These are phyloP conservation scores for Dysdera silvatica DNA, from an alignment of 1,140 invertebrate genomes.

Conservation along the genomic window DNA sequence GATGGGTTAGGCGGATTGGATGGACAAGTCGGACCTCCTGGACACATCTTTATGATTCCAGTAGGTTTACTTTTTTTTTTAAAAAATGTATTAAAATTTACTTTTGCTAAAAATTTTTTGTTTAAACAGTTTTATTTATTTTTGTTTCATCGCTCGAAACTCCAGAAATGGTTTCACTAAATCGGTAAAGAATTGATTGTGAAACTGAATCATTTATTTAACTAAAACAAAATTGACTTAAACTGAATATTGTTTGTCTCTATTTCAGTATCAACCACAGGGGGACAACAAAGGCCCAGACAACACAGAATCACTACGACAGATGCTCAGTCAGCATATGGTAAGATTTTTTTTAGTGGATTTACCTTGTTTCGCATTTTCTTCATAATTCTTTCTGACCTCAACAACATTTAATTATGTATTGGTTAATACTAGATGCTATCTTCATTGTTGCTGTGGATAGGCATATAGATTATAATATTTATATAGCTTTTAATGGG, in stretches of 20 bases:
- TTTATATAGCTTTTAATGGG: too few relatives aligned
- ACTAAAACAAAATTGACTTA: too few relatives aligned
- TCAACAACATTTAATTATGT: too few relatives aligned
- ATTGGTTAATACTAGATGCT: too few relatives aligned
- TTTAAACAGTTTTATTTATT: not conserved
- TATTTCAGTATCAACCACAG: conserved; percentile 24
- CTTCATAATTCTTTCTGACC: not conserved
- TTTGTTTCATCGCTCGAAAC: too few relatives aligned
- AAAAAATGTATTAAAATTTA: not conserved
- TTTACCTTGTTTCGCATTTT: not conserved
- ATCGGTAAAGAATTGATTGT: too few relatives aligned
- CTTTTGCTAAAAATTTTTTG: not conserved
- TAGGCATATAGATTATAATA: too few relatives aligned
- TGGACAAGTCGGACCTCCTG: conserved; percentile 64
- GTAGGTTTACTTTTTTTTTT: conserved; percentile 50
- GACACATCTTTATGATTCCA: conserved; percentile 78
- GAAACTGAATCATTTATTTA: too few relatives aligned
- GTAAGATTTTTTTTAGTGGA: conserved; percentile 43
- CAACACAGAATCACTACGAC: conserved; percentile 62
- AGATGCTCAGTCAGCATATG: conserved; percentile 77
- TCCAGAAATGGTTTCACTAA: too few relatives aligned
- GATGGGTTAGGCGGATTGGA: conserved; percentile 58
- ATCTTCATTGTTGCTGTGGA: too few relatives aligned
- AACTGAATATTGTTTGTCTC: too few relatives aligned
- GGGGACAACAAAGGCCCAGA: conserved; percentile 36